Base-by-base conservation (phyloP, 2,888 invertebrate species). In the Synergus umbraculus region DNA sequence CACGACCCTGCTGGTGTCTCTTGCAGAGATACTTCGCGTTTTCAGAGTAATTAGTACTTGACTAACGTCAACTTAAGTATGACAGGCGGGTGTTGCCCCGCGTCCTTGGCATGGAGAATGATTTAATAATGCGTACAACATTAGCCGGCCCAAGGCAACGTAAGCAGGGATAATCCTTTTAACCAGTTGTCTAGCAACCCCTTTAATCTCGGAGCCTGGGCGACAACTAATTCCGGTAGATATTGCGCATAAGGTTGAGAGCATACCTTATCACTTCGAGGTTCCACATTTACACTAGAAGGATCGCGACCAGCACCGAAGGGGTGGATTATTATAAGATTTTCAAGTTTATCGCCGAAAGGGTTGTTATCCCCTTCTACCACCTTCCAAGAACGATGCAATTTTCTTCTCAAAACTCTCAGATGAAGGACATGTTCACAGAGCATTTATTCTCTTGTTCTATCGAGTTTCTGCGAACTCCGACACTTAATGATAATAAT, bases 151-250 rank as follows among this genome's bases (percentile, higher is more conserved):
- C 81, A 85, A 84, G 87, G 84, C 44, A 88, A 87, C 87, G 86
- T 90, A 89, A 90, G 89, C 89, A 86, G 86, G 89, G 89, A 90
- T 90, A 90, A 90, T 90, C 90, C 90, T 87, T 90, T 90, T 89
- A 90, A 90, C 90, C 89, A 89, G 90, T 90, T 90, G 90, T 90
- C 90, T 90, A 86, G 88, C 88, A 89, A 89, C 89, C 90, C 90
- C 90, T 90, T 84, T 88, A 89, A 88, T 88, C 88, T 85, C 84
- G 85, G 87, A 86, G 88, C 87, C 86, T 82, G 83, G 87, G 89
- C 85, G 90, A 90, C 89, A 90, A 89, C 89, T 90, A 90, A 90
- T 90, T 89, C 88, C 85, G 78, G 85, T 84, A 88, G 89, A 89
- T 90, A 90, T 89, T 88, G 86, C 87, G 82, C 82, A 84, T 82